Percentiles rank a stretch among this genome's conserved stretches.
Evolutionary conservation across 2,888 invertebrate genomes (phyloP).

Genomic region (Pachymerium ferrugineum): DNA sequence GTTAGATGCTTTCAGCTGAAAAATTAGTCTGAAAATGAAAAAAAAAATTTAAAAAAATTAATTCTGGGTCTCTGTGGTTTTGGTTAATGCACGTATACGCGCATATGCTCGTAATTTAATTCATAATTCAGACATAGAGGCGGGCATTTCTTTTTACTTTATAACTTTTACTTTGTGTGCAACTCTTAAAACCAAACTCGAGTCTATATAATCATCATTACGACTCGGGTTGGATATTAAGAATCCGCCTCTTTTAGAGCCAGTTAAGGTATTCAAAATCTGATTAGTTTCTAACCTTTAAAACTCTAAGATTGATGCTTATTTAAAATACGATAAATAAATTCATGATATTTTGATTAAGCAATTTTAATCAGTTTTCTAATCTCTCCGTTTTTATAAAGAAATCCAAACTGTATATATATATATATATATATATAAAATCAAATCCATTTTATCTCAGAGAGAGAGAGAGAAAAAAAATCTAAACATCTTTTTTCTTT

Average conservation of each 20-base stretch:
- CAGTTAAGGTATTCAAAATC: not conserved
- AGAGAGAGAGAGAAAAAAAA: too few species aligned
- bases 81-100: not conserved
- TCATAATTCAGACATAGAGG: not conserved
- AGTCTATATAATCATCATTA: conserved; percentile 10
- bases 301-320: not conserved
- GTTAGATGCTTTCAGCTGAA: not conserved
- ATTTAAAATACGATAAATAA: not conserved
- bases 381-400: too few species aligned
- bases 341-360: too few species aligned
- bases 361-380: too few species aligned
- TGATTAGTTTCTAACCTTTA: not conserved
- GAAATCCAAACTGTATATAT: too few species aligned
- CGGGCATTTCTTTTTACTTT: not conserved
- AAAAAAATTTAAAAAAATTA: not conserved
- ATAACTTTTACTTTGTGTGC: conserved; percentile 19
- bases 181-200: conserved; percentile 10
- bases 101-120: conserved; percentile 15
- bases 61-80: not conserved
- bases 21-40: not conserved
- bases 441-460: too few species aligned
- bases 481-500: not conserved
- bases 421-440: too few species aligned
- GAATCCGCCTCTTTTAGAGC: not conserved
- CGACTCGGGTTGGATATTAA: conserved; percentile 5